A percentile compares a stretch with the other conserved stretches of the same genome.
Evolutionary conservation across 2,888 invertebrate species (phyloP).

Genomic region (Philhelius pedissequus): DNA sequence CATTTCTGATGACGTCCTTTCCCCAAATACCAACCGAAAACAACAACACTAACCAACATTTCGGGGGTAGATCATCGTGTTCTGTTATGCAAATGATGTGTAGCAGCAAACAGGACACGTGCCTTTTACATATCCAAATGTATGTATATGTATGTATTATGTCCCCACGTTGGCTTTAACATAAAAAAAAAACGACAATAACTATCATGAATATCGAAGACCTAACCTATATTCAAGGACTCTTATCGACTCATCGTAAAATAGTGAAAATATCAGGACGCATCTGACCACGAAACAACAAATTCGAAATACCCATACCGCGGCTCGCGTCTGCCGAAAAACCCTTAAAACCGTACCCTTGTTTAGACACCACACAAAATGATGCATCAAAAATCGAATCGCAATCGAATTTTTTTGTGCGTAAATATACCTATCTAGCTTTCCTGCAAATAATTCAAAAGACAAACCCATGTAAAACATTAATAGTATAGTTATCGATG

Average conservation of each 20-base stretch:
- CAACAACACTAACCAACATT: background rate
- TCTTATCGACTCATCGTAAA: background rate
- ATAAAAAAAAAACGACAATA: background rate
- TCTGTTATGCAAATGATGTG: constrained; percentile 46
- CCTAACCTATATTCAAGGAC: background rate
- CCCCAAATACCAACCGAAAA: background rate
- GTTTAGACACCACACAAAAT: constrained; percentile 11
- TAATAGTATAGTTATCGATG: constrained; percentile 56
- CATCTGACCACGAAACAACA: background rate
- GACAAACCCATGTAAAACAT: constrained; percentile 61
- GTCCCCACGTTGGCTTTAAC: background rate
- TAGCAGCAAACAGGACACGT: constrained; percentile 40
- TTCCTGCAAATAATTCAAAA: constrained; percentile 56
- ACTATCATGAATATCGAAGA: background rate
- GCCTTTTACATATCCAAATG: background rate
- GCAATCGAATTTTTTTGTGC: constrained; percentile 48
- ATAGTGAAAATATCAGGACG: background rate
- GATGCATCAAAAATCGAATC: constrained; percentile 54
- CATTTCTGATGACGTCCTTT: constrained; percentile 40
- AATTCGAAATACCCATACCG: background rate
- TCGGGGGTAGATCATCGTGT: background rate
- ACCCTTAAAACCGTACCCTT: background rate
- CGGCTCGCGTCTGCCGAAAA: background rate
- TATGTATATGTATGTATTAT: too few species aligned
- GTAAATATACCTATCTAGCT: too few species aligned